Conservation (phyloP, 2,888 invertebrate species). For the Drosophila nr. perissopoda region DNA sequence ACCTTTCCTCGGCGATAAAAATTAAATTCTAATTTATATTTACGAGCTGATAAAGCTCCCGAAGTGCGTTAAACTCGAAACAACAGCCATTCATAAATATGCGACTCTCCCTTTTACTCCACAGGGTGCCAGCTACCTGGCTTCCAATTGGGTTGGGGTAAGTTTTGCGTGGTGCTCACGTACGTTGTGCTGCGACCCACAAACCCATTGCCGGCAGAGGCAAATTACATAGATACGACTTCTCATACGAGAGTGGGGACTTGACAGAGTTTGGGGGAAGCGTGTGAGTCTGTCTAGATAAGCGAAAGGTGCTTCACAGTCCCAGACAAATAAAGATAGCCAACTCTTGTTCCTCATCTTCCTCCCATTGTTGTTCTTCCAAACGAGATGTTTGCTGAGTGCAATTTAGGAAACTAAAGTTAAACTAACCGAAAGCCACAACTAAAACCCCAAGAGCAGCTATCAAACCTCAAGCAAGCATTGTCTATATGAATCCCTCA, state of each 20-base stretch:
- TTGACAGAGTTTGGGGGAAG: background rate
- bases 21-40: constrained; percentile 81
- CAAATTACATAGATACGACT: constrained; percentile 50
- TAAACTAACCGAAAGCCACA: constrained; percentile 31
- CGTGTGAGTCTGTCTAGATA: constrained; percentile 61
- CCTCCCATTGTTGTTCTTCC: constrained; percentile 30
- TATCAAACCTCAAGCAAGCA: constrained; percentile 39
- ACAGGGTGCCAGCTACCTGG: constrained; percentile 25
- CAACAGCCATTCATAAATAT: constrained; percentile 75
- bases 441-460: constrained; percentile 18
- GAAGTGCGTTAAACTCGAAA: constrained; percentile 71
- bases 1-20: constrained; percentile 69
- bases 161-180: constrained; percentile 58
- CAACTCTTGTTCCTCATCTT: constrained; percentile 11
- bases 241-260: constrained; percentile 8
- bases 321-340: constrained; percentile 5
- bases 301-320: constrained; percentile 54
- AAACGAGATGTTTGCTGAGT: constrained; percentile 22
- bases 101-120: constrained; percentile 29
- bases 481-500: constrained; percentile 33
- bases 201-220: constrained; percentile 47
- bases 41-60: constrained; percentile 79
- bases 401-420: constrained; percentile 35
- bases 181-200: constrained; percentile 47
- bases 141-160: constrained; percentile 41